Evolutionary conservation across 2,113 vertebrate genomes (phyloP), one percentile per base, ranked within the genome.

Genomic region (Drymodes brunneopygia): DNA sequence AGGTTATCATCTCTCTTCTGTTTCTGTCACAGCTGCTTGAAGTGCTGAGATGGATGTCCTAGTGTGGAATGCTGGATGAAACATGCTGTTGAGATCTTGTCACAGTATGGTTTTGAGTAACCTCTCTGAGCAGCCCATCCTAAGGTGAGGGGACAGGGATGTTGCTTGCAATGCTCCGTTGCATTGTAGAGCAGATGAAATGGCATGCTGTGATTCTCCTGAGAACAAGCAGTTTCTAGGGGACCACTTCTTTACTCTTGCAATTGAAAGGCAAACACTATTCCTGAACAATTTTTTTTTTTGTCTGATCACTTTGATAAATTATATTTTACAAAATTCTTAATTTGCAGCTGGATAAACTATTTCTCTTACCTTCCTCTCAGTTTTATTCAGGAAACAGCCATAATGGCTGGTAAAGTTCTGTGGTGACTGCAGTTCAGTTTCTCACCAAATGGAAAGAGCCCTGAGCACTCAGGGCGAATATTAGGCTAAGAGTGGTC

Each of bases 21-120:
- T 31, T 81, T 66, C 22, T 85, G 23, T n/a, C 28, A 13, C 20
- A 14, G 11, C 13, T 66, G 33, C 35, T 25, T 71, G 58, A 77
- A 72, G 35, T 35, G 28, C n/a, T 48, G 31, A 81, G 24, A 7
- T n/a, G 47, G 25, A 42, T 0, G 0, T 53, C 9, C 18, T 38
- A 13, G 23, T 22, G 15, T 42, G 21, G 25, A 40, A 61, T 8
- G 24, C 25, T 51, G 12, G 31, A 35, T 33, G n/a, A 80, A 86
- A 31, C 3, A 19, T 42, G 31, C 23, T 56, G 28, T 8, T 3
- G 4, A 65, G 29, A 24, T 56, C 16, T 54, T 61, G 36, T 24
- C 27, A 74, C 21, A n/a, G 12, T 28, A 21, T 17, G 23, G 11
- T 35, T 86, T 65, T 51, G 45, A 36, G 12, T 20, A n/a, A 70